Evolutionary conservation across 2,797 vertebrate species (phyloP), one percentile per base, ranked within the genome.

Genomic region (Scarus forsteni): DNA sequence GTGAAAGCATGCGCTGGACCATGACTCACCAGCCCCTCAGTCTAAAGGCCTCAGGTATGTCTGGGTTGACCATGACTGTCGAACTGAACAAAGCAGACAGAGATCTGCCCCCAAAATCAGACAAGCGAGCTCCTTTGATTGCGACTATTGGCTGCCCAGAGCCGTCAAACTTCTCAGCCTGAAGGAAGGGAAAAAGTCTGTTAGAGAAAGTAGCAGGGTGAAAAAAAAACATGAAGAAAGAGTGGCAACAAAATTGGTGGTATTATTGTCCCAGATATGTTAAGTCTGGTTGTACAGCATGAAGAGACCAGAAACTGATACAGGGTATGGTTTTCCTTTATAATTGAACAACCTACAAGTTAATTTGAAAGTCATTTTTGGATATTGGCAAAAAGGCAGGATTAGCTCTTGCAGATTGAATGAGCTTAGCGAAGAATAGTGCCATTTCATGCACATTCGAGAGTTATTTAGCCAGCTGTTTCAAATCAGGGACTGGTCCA

Each of bases 111-210:
- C 96, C 95, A 52, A 97, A 98, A 88, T 97, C 96, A 34, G 97
- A 97, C 85, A 98, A 89, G 57, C 96, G 85, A 54, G 95, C 97
- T 81, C 96, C 96, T 95, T 96, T 98, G 90, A 98, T 93, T 72
- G 95, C 97, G 59, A 98, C 77, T 83, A 98, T 94, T 1, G 97
- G 96, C 63, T 96, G 94, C 67, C 90, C 83, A 15, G 96, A 95
- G 35, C 95, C 93, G 60, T 98, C 94, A 90, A 98, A 98, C 79
- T 80, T 96, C 88, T 97, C 96, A 3, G 97, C 97, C 97, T 98
- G 87, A 70, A 80, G 79, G 73, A 27, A 65, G 19, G 34, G n/a
- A 46, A 70, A 68, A 56, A 71, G 18, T 7, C n/a, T 14, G 54
- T 84, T n/a, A 69, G 59, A 66, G 64, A 73, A 16, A 62, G 63